Conservation (phyloP, 2,888 invertebrate species). For the Mimachlamys varia region DNA sequence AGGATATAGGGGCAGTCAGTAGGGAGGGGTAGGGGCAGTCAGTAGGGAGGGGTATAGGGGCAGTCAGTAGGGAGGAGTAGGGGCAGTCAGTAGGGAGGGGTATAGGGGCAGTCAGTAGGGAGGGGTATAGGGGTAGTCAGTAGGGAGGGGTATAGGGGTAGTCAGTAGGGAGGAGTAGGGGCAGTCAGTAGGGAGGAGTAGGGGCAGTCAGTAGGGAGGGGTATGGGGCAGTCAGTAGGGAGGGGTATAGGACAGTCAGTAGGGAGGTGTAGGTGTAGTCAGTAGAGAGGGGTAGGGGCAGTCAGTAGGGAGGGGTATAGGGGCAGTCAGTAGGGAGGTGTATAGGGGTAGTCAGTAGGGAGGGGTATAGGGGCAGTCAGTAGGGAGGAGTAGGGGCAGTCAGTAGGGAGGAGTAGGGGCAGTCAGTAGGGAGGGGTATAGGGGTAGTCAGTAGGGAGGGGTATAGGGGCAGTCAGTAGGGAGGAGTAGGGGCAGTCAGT, state of each 20-base stretch:
- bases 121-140: not conserved
- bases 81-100: conserved; percentile 14
- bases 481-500: not conserved
- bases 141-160: no score
- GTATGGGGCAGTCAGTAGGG: not conserved
- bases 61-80: no score
- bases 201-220: conserved; percentile 17
- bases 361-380: not conserved
- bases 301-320: not conserved
- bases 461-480: no score
- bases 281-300: conserved; percentile 16
- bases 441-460: no score
- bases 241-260: not conserved
- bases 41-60: not conserved
- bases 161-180: conserved; percentile 17
- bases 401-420: conserved; percentile 14
- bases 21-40: conserved; percentile 18
- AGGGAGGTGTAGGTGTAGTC: no score
- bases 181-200: not conserved
- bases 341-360: not conserved
- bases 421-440: not conserved
- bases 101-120: not conserved
- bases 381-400: no score
- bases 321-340: conserved; percentile 9
- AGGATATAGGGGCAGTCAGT: no score